Conservation (phyloP, 30 jellyfish, hydroid and myxozoan genomes). For the Cassiopea xamachana region DNA sequence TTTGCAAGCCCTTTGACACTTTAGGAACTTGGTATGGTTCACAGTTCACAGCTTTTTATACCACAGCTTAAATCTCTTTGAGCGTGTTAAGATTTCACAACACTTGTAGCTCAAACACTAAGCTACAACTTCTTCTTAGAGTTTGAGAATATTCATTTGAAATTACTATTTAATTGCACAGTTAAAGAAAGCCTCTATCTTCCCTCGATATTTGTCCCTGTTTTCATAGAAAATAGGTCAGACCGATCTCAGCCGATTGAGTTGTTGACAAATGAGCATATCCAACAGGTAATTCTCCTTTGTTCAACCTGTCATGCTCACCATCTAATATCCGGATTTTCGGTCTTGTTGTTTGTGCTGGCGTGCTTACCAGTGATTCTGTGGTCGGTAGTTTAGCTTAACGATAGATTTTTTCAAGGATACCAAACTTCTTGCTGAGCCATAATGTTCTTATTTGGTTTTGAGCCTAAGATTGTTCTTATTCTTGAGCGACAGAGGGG, state of each 20-base stretch:
- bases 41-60: background rate
- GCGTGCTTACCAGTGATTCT: background rate
- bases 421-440: too few relatives aligned
- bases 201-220: constrained; percentile 7
- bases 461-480: too few relatives aligned
- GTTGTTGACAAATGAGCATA: constrained; percentile 14
- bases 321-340: background rate
- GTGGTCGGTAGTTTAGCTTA: background rate
- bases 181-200: too few relatives aligned
- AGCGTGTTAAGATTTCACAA: background rate
- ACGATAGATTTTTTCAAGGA: background rate
- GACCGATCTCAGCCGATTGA: background rate
- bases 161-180: background rate
- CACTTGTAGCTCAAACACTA: background rate
- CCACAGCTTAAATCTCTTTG: background rate
- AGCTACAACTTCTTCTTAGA: constrained; percentile 11
- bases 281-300: constrained; percentile 36
- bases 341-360: background rate
- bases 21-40: background rate
- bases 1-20: too few relatives aligned
- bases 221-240: constrained; percentile 23
- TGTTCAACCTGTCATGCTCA: constrained; percentile 4
- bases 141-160: background rate
- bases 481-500: too few relatives aligned
- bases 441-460: too few relatives aligned